A percentile compares a stretch with the other conserved stretches of the same genome.
These are phyloP conservation scores for Anas acuta DNA, from an alignment of 2,797 vertebrate genomes.

Conservation along the genomic window DNA sequence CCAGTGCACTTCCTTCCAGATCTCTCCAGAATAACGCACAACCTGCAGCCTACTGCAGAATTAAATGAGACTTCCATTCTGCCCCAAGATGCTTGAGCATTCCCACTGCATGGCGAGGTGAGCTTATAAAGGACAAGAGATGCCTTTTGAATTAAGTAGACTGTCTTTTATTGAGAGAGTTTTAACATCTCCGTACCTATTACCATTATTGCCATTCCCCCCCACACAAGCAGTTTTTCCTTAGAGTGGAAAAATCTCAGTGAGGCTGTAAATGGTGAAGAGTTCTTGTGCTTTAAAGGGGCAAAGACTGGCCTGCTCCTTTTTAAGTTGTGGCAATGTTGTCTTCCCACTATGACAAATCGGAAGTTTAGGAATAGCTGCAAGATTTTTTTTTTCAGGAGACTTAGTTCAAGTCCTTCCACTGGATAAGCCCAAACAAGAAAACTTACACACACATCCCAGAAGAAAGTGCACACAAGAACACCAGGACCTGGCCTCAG, in stretches of 20 bases:
- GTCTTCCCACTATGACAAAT: not conserved
- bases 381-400: not conserved
- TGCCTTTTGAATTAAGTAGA: not conserved
- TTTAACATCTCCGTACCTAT: not conserved
- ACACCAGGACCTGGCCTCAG: fast-evolving
- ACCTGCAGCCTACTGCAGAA: not conserved
- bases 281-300: not conserved
- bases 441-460: not conserved
- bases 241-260: not conserved
- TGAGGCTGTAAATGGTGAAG: not conserved
- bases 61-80: not conserved
- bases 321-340: not conserved
- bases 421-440: slow-evolving; percentile 4
- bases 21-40: not conserved
- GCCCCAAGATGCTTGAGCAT: not conserved
- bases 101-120: not conserved
- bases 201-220: not conserved
- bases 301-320: not conserved
- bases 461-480: slow-evolving; percentile 28
- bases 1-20: not conserved
- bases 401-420: not conserved
- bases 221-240: not conserved
- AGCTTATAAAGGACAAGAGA: not conserved
- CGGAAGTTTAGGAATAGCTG: not conserved
- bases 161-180: slow-evolving; percentile 47